phyloP scores from a whole-genome alignment of 2,113 vertebrate species.

The Rafetus swinhoei region DNA sequence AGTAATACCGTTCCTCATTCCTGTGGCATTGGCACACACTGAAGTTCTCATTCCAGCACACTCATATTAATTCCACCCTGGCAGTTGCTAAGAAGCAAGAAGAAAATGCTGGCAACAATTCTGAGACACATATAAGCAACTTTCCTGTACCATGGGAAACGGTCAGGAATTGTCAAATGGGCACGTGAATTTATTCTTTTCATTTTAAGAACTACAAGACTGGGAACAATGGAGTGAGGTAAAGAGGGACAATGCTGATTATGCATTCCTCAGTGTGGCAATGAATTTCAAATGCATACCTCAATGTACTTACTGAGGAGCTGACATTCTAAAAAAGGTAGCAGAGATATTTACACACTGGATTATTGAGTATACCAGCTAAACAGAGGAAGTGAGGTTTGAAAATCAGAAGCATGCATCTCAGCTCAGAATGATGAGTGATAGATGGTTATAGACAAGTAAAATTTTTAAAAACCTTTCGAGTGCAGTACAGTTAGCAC shows the following conservation, averaged over 20 bases:
- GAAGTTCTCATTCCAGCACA: conserved; percentile 65
- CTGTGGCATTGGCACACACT: conserved; percentile 60
- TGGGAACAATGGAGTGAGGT: neutral
- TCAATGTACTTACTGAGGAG: neutral
- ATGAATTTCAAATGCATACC: neutral
- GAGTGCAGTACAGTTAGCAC: neutral
- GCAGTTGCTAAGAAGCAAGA: conserved; percentile 66
- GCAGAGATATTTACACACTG: neutral
- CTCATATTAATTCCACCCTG: conserved; percentile 65
- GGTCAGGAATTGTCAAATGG: conserved; percentile 44
- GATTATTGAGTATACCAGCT: neutral
- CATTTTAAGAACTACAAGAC: neutral
- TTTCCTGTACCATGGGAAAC: conserved; percentile 60
- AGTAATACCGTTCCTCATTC: conserved; percentile 63
- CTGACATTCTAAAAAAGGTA: neutral
- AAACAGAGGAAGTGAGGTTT: neutral
- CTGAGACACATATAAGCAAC: conserved; percentile 38
- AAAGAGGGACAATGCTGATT: neutral
- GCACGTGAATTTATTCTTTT: neutral
- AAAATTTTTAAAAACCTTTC: neutral
- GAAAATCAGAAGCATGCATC: neutral
- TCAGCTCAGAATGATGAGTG: neutral
- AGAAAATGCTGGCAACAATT: conserved; percentile 69
- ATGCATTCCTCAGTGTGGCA: neutral
- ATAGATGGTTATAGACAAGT: neutral